Conservation (phyloP, 37 sponge, comb jelly and placozoan genomes). For the Ianthella basta region DNA sequence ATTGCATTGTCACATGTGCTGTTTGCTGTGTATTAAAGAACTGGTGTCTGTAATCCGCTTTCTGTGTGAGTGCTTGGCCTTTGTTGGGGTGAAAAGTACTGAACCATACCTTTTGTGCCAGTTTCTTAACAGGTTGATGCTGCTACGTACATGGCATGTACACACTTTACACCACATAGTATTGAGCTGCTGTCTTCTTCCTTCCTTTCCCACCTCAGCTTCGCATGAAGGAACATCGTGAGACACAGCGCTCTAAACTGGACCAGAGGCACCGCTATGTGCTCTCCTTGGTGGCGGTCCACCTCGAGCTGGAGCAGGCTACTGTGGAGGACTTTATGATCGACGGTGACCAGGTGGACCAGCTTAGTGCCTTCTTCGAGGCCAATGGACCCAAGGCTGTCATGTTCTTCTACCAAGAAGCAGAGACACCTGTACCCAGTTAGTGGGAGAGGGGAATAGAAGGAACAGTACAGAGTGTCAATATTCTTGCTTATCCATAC, state of each 20-base stretch:
- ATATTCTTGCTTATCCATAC: not conserved
- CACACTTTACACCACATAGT: too few species aligned
- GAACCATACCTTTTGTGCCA: too few species aligned
- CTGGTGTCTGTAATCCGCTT: too few species aligned
- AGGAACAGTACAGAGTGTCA: too few species aligned
- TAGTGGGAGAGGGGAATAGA: not conserved
- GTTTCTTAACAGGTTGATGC: too few species aligned
- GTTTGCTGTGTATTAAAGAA: too few species aligned
- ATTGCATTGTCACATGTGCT: too few species aligned
- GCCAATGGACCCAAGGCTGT: slow-evolving; percentile 79
- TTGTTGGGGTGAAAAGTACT: too few species aligned
- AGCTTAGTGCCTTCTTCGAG: slow-evolving; percentile 75
- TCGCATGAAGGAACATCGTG: slow-evolving; percentile 59
- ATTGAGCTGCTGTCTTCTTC: too few species aligned
- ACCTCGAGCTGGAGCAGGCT: slow-evolving; percentile 46
- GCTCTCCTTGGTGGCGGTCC: slow-evolving; percentile 54
- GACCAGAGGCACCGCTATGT: slow-evolving; percentile 78
- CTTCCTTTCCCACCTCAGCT: too few species aligned
- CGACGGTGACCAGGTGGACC: slow-evolving; percentile 88
- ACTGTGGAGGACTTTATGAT: slow-evolving; percentile 79
- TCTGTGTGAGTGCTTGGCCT: too few species aligned
- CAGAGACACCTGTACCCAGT: slow-evolving; percentile 66
- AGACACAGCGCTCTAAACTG: slow-evolving; percentile 60
- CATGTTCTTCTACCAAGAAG: slow-evolving; percentile 82
- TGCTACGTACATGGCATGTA: too few species aligned